Percentiles rank a stretch among this genome's conserved stretches.
Conservation (phyloP, 2,888 invertebrate genomes). For the Pseudococcus longispinus region DNA sequence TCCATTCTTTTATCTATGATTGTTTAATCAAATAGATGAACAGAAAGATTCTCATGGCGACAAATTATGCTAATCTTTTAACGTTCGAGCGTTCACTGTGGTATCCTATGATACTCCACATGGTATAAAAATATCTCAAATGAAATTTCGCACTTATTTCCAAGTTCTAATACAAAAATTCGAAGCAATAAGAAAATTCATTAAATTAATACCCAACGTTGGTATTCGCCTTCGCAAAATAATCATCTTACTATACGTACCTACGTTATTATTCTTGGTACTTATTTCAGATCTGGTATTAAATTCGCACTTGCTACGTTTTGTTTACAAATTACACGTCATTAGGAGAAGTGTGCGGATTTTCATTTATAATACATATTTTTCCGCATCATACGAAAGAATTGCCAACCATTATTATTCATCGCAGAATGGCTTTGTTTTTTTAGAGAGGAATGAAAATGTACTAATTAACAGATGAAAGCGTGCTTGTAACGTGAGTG, state of each 20-base stretch:
- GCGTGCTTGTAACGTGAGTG: constrained; percentile 4
- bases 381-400: constrained; percentile 1
- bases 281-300: neutral
- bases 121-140: neutral
- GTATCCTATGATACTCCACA: neutral
- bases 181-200: constrained; percentile 5
- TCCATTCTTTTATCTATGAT: too few species aligned
- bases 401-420: neutral
- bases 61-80: neutral
- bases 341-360: neutral
- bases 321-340: constrained; percentile 30
- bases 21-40: too few species aligned
- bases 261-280: neutral
- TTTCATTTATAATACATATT: neutral
- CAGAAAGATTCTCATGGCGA: neutral
- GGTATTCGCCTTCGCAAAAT: neutral
- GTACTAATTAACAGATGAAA: constrained; percentile 33
- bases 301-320: neutral
- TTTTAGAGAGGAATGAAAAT: constrained; percentile 4
- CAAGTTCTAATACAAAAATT: neutral
- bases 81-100: neutral
- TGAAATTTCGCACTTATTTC: neutral
- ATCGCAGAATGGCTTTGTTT: neutral
- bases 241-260: neutral
- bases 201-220: neutral